Evolutionary conservation across 1,140 invertebrate genomes (phyloP), one percentile per base, ranked within the genome.

Genomic region (Sinella curviseta): DNA sequence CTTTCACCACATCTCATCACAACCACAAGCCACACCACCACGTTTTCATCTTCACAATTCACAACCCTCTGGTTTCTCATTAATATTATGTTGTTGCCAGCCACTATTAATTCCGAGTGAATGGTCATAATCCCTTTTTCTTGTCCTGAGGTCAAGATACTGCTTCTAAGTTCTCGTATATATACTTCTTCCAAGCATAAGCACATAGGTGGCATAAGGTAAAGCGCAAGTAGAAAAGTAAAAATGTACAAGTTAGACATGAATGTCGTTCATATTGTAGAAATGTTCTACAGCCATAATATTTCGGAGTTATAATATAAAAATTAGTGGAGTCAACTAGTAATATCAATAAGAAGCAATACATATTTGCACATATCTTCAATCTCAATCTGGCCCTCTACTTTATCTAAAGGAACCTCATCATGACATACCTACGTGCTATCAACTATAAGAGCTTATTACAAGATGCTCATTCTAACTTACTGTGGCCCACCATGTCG

Each of bases 61-160:
- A n/a, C 8, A 60, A 60, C 14, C 55, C 24, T 24, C 14, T 60
- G 14, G 3, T 60, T 60, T 60, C 55, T 60, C 55, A 60, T 60
- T 60, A 60, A 60, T 60, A 60, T 17, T 26, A 60, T 14, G 14
- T 60, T 60, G 14, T 60, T 60, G 14, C 55, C 24, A 26, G 55
- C 24, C n/a, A 60, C 24, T 17, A 60, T 60, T 60, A 60, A 26
- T 60, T 60, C 55, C 55, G 24, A n/a, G 55, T 60, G 14, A 60
- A 14, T 60, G 55, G 39, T 48, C 39, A 60, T 60, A 60, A 60
- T 60, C 55, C 55, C 55, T 60, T 60, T n/a, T 24, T 24, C 55
- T 60, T 60, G 24, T 60, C 55, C 24, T 60, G 55, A 60, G 55
- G 55, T 60, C 55, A 60, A 24, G 55, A 24, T 17, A 48, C 39